Evolutionary conservation across 2,797 vertebrate species (phyloP), one percentile per base, ranked within the genome.

Genomic region (Enteromius treurensis): DNA sequence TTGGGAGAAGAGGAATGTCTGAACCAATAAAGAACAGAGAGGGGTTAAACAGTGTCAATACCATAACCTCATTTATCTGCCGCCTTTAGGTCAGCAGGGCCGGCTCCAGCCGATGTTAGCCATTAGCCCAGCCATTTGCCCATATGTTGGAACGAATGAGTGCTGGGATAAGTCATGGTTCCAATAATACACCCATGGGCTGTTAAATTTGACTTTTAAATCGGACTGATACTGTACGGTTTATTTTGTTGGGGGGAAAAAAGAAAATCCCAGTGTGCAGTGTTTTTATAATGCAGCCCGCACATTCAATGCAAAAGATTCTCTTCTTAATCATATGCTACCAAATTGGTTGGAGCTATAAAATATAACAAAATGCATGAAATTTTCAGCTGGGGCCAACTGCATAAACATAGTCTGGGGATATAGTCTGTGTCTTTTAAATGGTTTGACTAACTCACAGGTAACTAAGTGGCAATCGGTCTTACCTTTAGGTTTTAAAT

Each of bases 1-100:
- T 79, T 68, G 32, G 71, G 49, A 83, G 82, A 60, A 76, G 75
- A 64, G 80, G 76, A 71, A 83, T 55, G 75, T 80, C 71, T 87
- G 65, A 82, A 58, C 86, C 85, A 82, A 86, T 83, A 70, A 85
- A 51, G 79, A 80, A 85, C 73, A 69, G 75, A 55, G 55, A 55
- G 60, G 26, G 73, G 73, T 82, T 82, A 58, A 82, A 47, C 47
- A 17, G 19, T 42, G 49, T 82, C 73, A 82, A 82, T 82, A 77
- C 62, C 51, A 26, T 53, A 29, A 32, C 60, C 60, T 67, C 15
- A 34, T 79, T 75, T 53, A 42, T 40, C 60, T 76, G 62, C 77
- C 9, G 26, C 7, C 62, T 45, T 32, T n/a, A 67, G 60, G 60
- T 76, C 80, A 67, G 47, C 10, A 13, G 15, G 58, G 23, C 11